Conservation (phyloP, 1,140 invertebrate genomes). For the Linepithema humile region DNA sequence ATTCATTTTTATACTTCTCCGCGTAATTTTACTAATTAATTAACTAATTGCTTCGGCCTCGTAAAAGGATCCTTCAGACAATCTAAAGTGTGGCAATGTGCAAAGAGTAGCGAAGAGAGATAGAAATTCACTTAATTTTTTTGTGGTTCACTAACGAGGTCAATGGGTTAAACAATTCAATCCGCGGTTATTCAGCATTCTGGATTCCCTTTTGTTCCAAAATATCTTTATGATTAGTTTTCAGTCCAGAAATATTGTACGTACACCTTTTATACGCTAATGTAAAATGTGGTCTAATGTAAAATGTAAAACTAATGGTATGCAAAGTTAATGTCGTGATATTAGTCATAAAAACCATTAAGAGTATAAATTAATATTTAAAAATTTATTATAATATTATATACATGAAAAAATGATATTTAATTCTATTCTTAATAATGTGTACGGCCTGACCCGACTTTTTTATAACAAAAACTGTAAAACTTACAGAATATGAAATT, state of each 20-base stretch:
- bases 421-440: no score
- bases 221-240: not conserved
- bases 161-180: slow-evolving; percentile 33
- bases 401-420: no score
- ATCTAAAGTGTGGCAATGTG: not conserved
- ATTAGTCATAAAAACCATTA: not conserved
- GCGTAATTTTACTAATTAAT: slow-evolving; percentile 55
- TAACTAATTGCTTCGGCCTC: slow-evolving; percentile 38
- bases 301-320: not conserved
- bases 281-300: not conserved
- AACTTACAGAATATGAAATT: no score
- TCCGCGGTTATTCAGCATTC: not conserved
- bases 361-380: no score
- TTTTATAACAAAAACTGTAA: no score
- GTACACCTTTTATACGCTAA: not conserved
- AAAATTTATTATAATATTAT: no score
- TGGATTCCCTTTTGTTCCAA: not conserved
- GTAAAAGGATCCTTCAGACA: slow-evolving; percentile 3
- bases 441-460: no score
- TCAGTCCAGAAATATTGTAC: not conserved
- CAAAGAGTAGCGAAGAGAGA: not conserved
- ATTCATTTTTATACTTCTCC: slow-evolving; percentile 35
- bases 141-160: slow-evolving; percentile 17
- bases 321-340: not conserved
- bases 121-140: slow-evolving; percentile 34